Conservation (phyloP, 2,888 invertebrate species). For the Blomia tropicalis region DNA sequence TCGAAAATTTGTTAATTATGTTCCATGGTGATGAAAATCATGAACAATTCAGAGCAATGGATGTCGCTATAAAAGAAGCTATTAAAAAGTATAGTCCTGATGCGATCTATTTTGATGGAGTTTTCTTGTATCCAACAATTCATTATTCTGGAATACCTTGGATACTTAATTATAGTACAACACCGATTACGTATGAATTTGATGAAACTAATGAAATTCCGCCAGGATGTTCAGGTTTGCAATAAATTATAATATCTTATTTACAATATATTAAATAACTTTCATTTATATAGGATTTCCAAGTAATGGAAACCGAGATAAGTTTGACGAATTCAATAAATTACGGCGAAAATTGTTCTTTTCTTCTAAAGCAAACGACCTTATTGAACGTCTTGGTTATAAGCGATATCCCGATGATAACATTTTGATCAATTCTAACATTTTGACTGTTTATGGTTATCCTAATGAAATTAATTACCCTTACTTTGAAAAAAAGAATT, state of each 20-base stretch:
- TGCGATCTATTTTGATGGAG: neutral
- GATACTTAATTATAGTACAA: neutral
- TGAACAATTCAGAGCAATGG: neutral
- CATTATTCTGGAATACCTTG: conserved; percentile 15
- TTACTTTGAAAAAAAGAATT: conserved; percentile 32
- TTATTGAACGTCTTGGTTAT: neutral
- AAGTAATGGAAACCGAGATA: conserved; percentile 31
- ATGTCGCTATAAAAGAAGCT: neutral
- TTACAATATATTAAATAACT: neutral
- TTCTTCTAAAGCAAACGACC: neutral
- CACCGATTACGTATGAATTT: neutral
- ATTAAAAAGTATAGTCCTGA: conserved; percentile 3
- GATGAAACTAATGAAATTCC: conserved; percentile 11
- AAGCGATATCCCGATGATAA: neutral
- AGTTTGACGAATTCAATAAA: neutral
- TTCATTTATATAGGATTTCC: neutral
- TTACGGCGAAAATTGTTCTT: neutral
- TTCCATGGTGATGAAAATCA: too few species aligned
- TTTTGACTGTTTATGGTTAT: neutral
- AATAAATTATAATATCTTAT: neutral
- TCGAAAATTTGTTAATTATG: too few species aligned
- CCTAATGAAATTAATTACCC: conserved; percentile 29
- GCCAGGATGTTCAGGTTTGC: conserved; percentile 8
- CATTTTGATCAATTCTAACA: neutral
- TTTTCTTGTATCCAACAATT: neutral